Conservation (phyloP, 2,888 invertebrate genomes). For the Dicranocentrus wangi region DNA sequence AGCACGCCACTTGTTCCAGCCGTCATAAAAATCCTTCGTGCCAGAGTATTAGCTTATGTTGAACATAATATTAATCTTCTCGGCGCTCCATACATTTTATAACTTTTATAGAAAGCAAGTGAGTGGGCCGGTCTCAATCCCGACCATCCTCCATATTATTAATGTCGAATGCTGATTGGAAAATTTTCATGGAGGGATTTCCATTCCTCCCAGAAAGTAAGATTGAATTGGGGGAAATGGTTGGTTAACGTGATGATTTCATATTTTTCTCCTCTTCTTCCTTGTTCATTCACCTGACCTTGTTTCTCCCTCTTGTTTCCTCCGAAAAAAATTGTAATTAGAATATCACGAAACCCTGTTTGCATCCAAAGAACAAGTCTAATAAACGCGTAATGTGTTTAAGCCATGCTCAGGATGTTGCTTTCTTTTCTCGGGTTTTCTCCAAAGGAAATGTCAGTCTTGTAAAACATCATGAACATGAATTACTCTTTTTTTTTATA, state of each 20-base stretch:
- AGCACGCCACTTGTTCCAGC: constrained; percentile 52
- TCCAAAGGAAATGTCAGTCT: constrained; percentile 50
- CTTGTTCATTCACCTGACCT: background rate
- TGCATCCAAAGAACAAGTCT: background rate
- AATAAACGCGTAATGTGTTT: background rate
- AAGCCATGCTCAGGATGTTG: too few species aligned
- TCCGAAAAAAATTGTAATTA: constrained; percentile 21
- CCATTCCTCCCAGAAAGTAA: background rate
- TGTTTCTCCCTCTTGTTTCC: background rate
- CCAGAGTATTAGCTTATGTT: too few species aligned
- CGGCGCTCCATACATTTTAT: background rate
- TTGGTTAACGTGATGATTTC: constrained; percentile 48
- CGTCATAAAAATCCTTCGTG: constrained; percentile 12
- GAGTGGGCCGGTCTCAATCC: background rate
- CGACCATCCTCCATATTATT: background rate
- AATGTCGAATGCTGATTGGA: background rate
- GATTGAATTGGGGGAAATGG: constrained; percentile 9
- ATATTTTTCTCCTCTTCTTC: constrained; percentile 11
- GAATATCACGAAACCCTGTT: constrained; percentile 22
- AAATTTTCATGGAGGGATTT: constrained; percentile 10
- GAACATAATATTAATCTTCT: constrained; percentile 8
- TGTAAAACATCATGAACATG: constrained; percentile 37
- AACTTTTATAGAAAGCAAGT: background rate
- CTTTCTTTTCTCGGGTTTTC: background rate
- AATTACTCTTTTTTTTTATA: constrained; percentile 16